A percentile compares a stretch with the other conserved stretches of the same genome.
These are phyloP conservation scores for Sylvilagus floridanus DNA, from an alignment of 2,797 vertebrate species.

Conservation along the genomic window DNA sequence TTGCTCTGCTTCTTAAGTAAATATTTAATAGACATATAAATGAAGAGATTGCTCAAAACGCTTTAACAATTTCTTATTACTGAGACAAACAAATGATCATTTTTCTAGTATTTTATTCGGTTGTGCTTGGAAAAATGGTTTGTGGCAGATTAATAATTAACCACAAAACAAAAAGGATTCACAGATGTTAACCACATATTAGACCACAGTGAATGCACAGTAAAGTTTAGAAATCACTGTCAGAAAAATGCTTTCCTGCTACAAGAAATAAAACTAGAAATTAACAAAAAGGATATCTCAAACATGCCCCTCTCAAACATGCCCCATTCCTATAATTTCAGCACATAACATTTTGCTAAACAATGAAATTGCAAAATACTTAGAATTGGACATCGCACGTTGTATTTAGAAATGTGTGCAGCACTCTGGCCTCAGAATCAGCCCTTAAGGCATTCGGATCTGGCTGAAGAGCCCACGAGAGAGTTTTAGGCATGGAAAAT, in stretches of 20 bases:
- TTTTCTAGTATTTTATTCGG: not conserved
- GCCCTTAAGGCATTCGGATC: too few relatives aligned
- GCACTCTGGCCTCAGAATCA: not conserved
- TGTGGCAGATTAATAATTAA: not conserved
- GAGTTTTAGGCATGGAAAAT: not conserved
- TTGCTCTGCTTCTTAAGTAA: too few relatives aligned
- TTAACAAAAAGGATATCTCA: not conserved
- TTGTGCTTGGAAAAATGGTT: not conserved
- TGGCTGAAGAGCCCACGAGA: too few relatives aligned
- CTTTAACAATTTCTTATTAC: fast-evolving
- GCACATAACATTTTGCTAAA: not conserved
- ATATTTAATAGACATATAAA: not conserved
- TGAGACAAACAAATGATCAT: fast-evolving
- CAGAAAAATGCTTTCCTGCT: not conserved
- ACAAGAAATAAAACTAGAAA: not conserved
- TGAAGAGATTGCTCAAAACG: fast-evolving
- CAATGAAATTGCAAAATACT: slow-evolving; percentile 37
- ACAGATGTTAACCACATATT: fast-evolving
- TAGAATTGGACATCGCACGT: not conserved
- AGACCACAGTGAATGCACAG: not conserved
- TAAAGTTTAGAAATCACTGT: not conserved
- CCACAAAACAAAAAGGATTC: not conserved
- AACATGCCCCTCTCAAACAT: not conserved
- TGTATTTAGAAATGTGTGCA: slow-evolving; percentile 47
- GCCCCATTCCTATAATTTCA: not conserved